A percentile compares a stretch with the other conserved stretches of the same genome.
Evolutionary conservation across 2,888 invertebrate species (phyloP).

Genomic region (Ditula angustiorana): DNA sequence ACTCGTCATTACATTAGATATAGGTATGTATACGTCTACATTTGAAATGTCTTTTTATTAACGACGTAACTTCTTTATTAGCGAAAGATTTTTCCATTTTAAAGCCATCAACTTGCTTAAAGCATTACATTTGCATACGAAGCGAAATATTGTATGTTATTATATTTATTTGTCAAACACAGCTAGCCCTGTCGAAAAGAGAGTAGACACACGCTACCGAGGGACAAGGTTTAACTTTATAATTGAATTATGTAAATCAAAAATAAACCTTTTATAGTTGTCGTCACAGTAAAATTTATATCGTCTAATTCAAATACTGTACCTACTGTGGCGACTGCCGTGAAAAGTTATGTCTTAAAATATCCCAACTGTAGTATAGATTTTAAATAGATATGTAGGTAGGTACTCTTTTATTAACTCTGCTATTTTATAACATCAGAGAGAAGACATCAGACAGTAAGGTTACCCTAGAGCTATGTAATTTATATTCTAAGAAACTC

Average conservation of each 20-base stretch:
- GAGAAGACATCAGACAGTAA: neutral
- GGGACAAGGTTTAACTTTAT: constrained; percentile 10
- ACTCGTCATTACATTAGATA: neutral
- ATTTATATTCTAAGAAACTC: constrained; percentile 18
- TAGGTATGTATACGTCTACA: neutral
- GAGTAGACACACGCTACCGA: constrained; percentile 16
- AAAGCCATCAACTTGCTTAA: constrained; percentile 50
- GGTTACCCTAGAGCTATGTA: constrained; percentile 17
- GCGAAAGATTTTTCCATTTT: constrained; percentile 42
- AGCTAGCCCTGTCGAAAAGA: constrained; percentile 64
- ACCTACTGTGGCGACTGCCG: too few species aligned
- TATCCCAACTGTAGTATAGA: too few species aligned
- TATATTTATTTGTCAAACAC: constrained; percentile 83
- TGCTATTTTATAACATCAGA: constrained; percentile 30
- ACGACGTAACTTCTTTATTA: constrained; percentile 18
- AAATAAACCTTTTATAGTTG: too few species aligned
- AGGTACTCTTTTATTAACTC: constrained; percentile 14
- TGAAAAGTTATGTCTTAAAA: too few species aligned
- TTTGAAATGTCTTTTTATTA: neutral
- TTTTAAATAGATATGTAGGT: too few species aligned
- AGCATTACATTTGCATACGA: constrained; percentile 13
- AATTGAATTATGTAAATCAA: too few species aligned
- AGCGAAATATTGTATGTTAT: constrained; percentile 41
- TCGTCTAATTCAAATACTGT: too few species aligned
- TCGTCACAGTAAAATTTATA: too few species aligned